Percentiles rank a stretch among this genome's conserved stretches.
Conservation (phyloP, 2,888 invertebrate species). For the Perizoma affinitatum region DNA sequence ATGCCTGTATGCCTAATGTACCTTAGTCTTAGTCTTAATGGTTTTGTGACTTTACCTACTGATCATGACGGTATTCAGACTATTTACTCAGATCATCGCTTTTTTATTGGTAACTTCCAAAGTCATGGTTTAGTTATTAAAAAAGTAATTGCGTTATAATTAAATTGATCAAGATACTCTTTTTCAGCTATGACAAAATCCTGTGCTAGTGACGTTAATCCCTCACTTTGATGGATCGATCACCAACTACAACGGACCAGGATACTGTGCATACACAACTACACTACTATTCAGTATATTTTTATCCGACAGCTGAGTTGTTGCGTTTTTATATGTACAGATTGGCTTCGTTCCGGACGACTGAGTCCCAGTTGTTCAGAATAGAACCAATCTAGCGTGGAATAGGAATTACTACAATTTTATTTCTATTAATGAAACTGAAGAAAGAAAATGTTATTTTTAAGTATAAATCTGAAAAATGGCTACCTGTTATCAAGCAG, state of each 20-base stretch:
- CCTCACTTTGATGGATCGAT: constrained; percentile 37
- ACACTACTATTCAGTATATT: constrained; percentile 5
- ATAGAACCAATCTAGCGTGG: constrained; percentile 11
- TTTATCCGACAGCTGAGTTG: too few species aligned
- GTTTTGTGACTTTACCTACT: too few species aligned
- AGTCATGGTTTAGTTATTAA: too few species aligned
- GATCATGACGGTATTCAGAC: too few species aligned
- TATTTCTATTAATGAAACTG: constrained; percentile 7
- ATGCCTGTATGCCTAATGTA: too few species aligned
- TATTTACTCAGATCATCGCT: too few species aligned
- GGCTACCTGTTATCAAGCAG: too few species aligned
- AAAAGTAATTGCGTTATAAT: not conserved
- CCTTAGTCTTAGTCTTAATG: too few species aligned
- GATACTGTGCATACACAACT: constrained; percentile 2
- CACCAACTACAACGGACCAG: constrained; percentile 23
- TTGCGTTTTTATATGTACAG: constrained; percentile 12
- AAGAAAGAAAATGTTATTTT: not conserved
- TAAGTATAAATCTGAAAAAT: too few species aligned
- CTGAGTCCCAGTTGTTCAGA: constrained; percentile 7
- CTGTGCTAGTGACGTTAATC: constrained; percentile 30
- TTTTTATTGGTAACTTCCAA: too few species aligned
- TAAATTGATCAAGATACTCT: constrained; percentile 5
- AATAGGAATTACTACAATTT: not conserved
- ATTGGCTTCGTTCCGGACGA: not conserved
- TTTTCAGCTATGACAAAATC: constrained; percentile 21